These are phyloP conservation scores for Drosophila bunnanda DNA, from an alignment of 2,888 invertebrate species.

Conservation along the genomic window DNA sequence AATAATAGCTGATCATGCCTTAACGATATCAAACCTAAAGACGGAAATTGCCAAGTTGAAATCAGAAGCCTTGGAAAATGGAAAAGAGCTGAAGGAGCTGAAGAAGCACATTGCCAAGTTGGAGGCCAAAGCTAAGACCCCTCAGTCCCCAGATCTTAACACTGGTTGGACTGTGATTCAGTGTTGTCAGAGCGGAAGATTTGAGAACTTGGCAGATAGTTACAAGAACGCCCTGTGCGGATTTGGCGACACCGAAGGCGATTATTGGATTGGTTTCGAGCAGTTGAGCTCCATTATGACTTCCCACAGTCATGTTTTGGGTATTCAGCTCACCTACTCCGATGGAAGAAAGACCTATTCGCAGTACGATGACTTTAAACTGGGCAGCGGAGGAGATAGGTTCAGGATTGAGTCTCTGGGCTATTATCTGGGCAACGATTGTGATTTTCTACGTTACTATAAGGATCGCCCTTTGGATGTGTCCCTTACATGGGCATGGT, in stretches of 20 bases:
- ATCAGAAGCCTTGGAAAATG: neutral
- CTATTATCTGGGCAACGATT: constrained; percentile 2
- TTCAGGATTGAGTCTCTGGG: constrained; percentile 12
- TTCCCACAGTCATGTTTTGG: neutral
- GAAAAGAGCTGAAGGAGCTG: neutral
- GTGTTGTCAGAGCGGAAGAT: neutral
- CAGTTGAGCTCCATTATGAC: neutral
- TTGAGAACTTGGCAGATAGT: neutral
- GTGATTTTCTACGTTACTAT: constrained; percentile 3
- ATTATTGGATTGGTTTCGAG: constrained; percentile 9
- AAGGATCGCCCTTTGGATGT: neutral
- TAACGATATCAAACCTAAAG: neutral
- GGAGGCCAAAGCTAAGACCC: neutral
- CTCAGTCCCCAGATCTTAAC: neutral
- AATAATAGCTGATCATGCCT: neutral
- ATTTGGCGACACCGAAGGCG: neutral
- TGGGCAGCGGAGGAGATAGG: neutral
- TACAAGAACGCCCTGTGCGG: neutral
- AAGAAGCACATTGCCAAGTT: neutral
- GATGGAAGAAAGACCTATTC: neutral
- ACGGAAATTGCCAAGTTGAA: constrained; percentile 1
- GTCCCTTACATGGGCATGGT: neutral
- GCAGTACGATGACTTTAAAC: constrained; percentile 1
- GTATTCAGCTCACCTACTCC: constrained; percentile 1
- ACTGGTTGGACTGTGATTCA: constrained; percentile 15